These are phyloP conservation scores for Ptilorrhoa leucosticta DNA, from an alignment of 2,113 vertebrate genomes.

Conservation along the genomic window DNA sequence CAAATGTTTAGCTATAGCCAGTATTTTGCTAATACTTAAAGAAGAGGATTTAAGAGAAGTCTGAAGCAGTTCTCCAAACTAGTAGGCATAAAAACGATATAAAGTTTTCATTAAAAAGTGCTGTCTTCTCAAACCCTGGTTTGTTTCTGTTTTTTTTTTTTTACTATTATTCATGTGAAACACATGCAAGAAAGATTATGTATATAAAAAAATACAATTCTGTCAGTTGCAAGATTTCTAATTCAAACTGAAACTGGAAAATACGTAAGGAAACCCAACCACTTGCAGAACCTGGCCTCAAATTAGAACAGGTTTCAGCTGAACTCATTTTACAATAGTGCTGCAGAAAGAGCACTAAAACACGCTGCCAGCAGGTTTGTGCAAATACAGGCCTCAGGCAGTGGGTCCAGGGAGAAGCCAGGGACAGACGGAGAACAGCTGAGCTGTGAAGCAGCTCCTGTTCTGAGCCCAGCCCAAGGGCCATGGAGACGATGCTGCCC, in stretches of 20 bases:
- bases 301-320: neutral
- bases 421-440: rapidly evolving
- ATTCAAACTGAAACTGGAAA: neutral
- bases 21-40: neutral
- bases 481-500: rapidly evolving
- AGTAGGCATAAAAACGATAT: neutral
- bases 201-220: neutral
- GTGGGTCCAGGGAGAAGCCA: neutral
- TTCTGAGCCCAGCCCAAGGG: rapidly evolving
- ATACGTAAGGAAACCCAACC: neutral
- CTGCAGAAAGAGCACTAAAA: neutral
- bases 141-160: neutral
- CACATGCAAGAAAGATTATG: neutral
- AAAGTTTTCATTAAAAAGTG: neutral
- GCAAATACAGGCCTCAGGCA: neutral
- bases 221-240: neutral
- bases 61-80: neutral
- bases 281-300: neutral
- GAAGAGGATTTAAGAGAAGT: neutral
- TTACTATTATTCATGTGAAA: neutral
- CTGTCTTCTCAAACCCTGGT: neutral
- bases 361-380: neutral
- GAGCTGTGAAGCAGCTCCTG: neutral
- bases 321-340: neutral
- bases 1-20: neutral